A percentile compares a stretch with the other conserved stretches of the same genome.
Conservation (phyloP, 2,797 vertebrate genomes). For the Pogonophryne albipinna region DNA sequence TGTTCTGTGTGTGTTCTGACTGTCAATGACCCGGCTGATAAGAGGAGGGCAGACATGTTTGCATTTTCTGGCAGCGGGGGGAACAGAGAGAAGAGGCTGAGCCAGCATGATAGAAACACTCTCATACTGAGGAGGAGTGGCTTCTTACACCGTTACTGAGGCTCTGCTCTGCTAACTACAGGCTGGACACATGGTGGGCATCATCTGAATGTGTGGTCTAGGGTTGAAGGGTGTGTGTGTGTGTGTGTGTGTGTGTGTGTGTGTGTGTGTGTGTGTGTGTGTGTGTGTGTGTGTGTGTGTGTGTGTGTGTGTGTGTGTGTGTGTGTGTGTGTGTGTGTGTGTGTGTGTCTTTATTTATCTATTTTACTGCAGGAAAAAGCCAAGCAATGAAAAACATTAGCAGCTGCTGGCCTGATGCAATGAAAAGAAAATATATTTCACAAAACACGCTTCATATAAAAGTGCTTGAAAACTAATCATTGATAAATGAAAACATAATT, state of each 20-base stretch:
- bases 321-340: background rate
- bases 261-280: too few species aligned
- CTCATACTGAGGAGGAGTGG: background rate
- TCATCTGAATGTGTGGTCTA: conserved; percentile 16
- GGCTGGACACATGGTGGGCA: conserved; percentile 17
- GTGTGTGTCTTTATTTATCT: background rate
- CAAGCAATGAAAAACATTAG: conserved; percentile 3
- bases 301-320: background rate
- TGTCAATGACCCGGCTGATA: conserved; percentile 56
- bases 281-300: background rate
- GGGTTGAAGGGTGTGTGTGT: background rate
- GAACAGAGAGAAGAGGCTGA: conserved; percentile 29
- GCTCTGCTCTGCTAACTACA: conserved; percentile 26
- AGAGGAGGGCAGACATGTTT: conserved; percentile 50
- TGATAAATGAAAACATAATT: background rate
- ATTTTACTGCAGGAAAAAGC: background rate
- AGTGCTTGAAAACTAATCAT: too few species aligned
- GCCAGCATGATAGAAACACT: conserved; percentile 42
- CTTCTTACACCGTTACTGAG: conserved; percentile 13
- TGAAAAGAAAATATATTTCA: background rate
- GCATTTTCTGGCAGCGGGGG: conserved; percentile 39
- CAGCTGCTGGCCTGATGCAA: conserved; percentile 18
- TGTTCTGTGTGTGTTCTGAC: conserved; percentile 31
- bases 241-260: background rate
- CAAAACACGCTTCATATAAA: background rate